Conservation (phyloP, 2,888 invertebrate species). For the Eupithecia insigniata region DNA sequence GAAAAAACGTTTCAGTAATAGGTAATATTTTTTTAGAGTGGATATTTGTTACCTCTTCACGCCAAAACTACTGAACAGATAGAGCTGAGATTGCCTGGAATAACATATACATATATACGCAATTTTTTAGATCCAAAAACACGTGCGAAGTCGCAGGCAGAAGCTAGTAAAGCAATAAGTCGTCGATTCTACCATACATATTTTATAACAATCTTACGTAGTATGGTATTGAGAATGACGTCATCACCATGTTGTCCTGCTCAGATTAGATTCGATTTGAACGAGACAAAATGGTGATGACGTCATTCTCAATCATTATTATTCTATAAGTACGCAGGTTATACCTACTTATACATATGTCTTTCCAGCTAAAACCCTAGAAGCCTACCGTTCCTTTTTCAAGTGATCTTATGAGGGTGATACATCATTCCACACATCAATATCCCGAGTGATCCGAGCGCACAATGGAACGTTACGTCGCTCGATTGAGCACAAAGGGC, state of each 20-base stretch:
- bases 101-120: neutral
- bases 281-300: no score
- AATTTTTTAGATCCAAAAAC: neutral
- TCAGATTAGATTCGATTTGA: no score
- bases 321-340: no score
- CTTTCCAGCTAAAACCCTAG: no score
- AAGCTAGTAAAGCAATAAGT: neutral
- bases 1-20: no score
- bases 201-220: no score
- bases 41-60: neutral
- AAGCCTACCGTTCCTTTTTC: no score
- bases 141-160: neutral
- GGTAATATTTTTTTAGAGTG: neutral
- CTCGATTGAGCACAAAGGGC: conserved; percentile 43
- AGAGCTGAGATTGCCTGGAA: neutral
- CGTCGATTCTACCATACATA: no score
- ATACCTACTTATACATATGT: neutral
- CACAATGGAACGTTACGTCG: conserved; percentile 37
- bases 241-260: no score
- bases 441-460: conserved; percentile 15
- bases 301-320: no score
- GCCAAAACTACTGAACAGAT: neutral
- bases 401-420: conserved; percentile 3
- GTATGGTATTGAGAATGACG: no score
- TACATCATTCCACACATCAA: conserved; percentile 14